These are phyloP conservation scores for Psephotus haematonotus DNA, from an alignment of 2,113 vertebrate genomes.

Conservation along the genomic window DNA sequence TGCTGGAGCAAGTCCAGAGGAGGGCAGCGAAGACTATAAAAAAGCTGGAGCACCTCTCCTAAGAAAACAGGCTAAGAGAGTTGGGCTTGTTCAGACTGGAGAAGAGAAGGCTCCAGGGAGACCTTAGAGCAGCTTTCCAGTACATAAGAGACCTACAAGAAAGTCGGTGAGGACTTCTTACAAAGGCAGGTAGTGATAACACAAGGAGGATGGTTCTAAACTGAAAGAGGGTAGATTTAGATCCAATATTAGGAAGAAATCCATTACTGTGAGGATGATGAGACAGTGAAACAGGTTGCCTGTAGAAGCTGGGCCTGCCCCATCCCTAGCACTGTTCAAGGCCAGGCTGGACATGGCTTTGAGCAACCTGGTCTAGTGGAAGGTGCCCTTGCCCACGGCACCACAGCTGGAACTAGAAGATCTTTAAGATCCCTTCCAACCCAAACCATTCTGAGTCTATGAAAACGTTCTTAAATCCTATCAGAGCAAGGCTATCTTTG, in stretches of 20 bases:
- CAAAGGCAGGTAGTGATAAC: not conserved
- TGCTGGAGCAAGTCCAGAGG: not conserved
- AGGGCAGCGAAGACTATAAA: not conserved
- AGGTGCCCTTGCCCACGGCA: not conserved
- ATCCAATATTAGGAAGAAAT: not conserved
- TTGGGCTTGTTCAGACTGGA: not conserved
- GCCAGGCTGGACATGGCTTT: not conserved
- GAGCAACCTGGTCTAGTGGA: not conserved
- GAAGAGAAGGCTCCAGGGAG: not conserved
- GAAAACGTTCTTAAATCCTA: not conserved
- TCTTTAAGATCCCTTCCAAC: not conserved
- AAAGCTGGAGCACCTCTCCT: not conserved
- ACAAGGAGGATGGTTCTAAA: not conserved
- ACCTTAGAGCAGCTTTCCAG: not conserved
- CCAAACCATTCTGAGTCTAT: not conserved
- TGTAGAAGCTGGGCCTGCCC: not conserved
- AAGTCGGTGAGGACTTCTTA: not conserved
- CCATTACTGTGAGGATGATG: not conserved
- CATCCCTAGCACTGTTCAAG: not conserved
- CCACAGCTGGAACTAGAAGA: not conserved
- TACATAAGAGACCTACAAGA: not conserved
- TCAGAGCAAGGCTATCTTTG: not conserved
- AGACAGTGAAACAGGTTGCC: not conserved
- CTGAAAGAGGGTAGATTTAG: not conserved
- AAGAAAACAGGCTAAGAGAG: not conserved